Base-by-base conservation (phyloP, 2,888 invertebrate species). In the Hyposoter dolosus region DNA sequence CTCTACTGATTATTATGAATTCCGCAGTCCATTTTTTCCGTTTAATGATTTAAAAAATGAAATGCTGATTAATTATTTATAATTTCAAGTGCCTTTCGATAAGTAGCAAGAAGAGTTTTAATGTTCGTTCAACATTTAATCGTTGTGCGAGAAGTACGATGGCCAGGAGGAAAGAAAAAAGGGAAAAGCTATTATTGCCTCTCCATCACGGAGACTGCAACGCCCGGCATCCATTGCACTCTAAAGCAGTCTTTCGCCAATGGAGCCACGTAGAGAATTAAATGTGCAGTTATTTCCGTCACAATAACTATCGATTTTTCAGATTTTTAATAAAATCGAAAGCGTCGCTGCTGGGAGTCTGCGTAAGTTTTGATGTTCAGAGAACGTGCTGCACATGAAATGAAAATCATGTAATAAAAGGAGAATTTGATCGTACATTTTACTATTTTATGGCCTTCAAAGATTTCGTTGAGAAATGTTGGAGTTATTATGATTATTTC, bases 151-250 rank as follows among this genome's bases (percentile, higher is more conserved):
- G 28, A 15, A 60, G 28, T 28, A 15, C 23, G 23, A 28, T 4
- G 19, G 53, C 5, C 47, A 65, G 45, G 65, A 43, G 23, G n/a
- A 4, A 17, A 56, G 56, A 60, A 60, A 28, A 28, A 60, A 28
- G 6, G 28, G 12, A 12, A 60, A 68, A 60, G n/a, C 10, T 40
- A n/a, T 68, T 12, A 43, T 45, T 77, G 65, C 47, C 60, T 77
- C 43, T 47, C 47, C 47, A 28, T n/a, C 63, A 5, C 53, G 79
- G 80, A 72, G 86, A 86, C 43, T 81, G 83, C 77, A 72, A 77
- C n/a, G 83, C 86, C 72, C 56, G 66, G 76, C 35, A 65, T 23
- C 43, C 19, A 72, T 66, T 72, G 63, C 35, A 50, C 50, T 60
- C 47, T 35, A 43, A 15, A 65, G 35, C 77, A 32, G 19, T 19